Percentiles rank a stretch among this genome's conserved stretches.
Evolutionary conservation across 2,113 vertebrate genomes (phyloP).

Genomic region (Platysteira castanea): DNA sequence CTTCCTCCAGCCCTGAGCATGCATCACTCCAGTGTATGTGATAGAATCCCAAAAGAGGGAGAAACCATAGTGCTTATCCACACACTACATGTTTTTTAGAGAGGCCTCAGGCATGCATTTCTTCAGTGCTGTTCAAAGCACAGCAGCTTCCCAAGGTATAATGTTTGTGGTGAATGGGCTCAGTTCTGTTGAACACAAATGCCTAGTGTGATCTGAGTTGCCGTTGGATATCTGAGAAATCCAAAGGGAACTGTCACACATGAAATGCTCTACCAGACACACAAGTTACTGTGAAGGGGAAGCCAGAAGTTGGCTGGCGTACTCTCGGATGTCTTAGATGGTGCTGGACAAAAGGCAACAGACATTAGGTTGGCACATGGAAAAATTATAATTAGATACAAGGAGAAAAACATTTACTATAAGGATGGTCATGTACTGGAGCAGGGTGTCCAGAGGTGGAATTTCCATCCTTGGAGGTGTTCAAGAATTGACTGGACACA

Average conservation of each 20-base stretch:
- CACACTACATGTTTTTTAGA: neutral
- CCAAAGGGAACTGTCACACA: neutral
- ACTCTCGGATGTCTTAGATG: neutral
- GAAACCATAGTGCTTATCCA: neutral
- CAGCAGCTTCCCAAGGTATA: neutral
- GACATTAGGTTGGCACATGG: neutral
- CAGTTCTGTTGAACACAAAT: neutral
- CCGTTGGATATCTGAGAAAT: neutral
- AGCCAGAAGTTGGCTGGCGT: neutral
- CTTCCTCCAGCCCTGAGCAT: neutral
- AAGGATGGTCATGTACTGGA: neutral
- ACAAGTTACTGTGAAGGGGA: neutral
- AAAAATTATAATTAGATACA: neutral
- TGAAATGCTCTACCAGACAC: neutral
- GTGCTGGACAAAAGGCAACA: neutral
- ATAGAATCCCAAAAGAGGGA: neutral
- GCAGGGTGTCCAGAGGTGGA: neutral
- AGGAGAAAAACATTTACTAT: neutral
- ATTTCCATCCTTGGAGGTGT: neutral
- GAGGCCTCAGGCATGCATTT: neutral
- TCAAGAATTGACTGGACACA: neutral
- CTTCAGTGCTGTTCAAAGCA: neutral
- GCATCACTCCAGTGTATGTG: neutral
- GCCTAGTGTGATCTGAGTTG: neutral
- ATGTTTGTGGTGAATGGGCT: neutral